Evolutionary conservation across 2,113 vertebrate species (phyloP).

Genomic region (Pholis gunnellus): DNA sequence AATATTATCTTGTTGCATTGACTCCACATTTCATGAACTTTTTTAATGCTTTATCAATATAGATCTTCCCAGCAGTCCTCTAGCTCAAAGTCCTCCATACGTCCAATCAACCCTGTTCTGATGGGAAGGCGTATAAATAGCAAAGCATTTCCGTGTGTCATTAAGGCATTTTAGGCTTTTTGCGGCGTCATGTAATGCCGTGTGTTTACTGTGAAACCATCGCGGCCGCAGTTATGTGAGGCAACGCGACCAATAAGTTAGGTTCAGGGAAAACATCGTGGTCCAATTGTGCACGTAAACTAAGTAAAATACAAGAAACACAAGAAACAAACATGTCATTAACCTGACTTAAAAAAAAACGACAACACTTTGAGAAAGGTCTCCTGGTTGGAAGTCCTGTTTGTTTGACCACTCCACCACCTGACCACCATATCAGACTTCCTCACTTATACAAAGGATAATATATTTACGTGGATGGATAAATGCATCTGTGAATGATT

Average conservation of each 20-base stretch:
- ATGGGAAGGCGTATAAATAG: no score
- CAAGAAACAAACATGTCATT: no score
- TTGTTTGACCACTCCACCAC: background rate
- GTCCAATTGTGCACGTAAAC: background rate
- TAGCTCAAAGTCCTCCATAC: conserved; percentile 1
- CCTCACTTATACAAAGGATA: background rate
- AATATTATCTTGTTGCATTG: background rate
- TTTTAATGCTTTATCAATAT: background rate
- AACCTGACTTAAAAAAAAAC: no score
- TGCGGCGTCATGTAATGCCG: no score
- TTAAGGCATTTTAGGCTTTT: no score
- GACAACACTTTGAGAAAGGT: no score
- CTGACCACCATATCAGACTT: background rate
- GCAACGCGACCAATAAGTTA: no score
- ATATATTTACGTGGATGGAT: background rate
- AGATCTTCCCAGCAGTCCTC: background rate
- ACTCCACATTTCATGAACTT: background rate
- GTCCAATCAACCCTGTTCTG: background rate
- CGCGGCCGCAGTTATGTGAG: no score
- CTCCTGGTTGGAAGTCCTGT: no score
- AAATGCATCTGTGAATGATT: background rate
- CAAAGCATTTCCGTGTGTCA: background rate
- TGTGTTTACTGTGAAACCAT: no score
- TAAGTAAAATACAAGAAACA: background rate
- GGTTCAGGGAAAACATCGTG: no score